phyloP scores from a whole-genome alignment of 2,797 vertebrate species.

The Bryconaethiops microstoma region DNA sequence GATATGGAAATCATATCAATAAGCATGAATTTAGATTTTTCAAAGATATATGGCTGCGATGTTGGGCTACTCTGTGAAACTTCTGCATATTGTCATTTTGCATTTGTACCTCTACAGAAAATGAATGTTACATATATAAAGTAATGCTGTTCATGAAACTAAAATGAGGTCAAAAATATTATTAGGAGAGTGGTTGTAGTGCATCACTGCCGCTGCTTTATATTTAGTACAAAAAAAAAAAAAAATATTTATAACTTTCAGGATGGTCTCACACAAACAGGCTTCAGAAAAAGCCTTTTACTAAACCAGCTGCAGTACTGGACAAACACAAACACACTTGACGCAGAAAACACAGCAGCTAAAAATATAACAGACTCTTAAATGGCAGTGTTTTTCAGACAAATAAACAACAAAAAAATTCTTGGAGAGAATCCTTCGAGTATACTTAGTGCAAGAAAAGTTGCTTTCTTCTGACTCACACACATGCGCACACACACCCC shows the following conservation, averaged over 20 bases:
- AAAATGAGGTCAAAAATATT: no score
- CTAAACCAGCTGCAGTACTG: constrained; percentile 17
- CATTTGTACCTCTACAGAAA: no score
- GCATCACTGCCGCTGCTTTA: background rate
- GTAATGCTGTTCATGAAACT: no score
- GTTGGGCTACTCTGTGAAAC: no score
- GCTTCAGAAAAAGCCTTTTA: background rate
- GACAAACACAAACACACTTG: constrained; percentile 16
- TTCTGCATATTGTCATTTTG: no score
- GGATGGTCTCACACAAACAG: constrained; percentile 10
- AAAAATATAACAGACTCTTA: constrained; percentile 19
- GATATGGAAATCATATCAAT: no score
- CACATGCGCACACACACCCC: background rate
- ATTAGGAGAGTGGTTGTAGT: no score
- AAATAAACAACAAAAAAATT: constrained; percentile 49
- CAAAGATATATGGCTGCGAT: no score
- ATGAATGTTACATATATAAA: no score
- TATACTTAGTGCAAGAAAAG: background rate
- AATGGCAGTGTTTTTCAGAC: constrained; percentile 14
- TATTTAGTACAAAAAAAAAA: background rate
- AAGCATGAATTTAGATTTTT: no score
- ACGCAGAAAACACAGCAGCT: constrained; percentile 29
- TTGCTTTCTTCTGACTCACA: background rate
- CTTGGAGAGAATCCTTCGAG: constrained; percentile 22
- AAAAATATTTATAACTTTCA: background rate